Evolutionary conservation across 2,888 invertebrate genomes (phyloP).

Genomic region (Scaptodrosophila latifasciaeformis): DNA sequence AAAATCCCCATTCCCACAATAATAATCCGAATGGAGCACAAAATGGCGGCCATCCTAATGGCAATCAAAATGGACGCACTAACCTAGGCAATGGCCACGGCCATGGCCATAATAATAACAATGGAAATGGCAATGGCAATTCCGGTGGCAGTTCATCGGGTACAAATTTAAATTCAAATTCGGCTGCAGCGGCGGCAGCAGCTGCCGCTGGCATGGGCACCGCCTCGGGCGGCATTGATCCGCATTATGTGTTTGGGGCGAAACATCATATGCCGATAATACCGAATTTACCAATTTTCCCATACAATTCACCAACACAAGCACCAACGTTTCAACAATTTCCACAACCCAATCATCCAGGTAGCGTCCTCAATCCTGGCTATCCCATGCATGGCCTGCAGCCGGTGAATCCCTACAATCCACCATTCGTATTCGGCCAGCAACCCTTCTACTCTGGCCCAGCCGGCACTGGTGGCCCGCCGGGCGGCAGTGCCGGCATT

Average conservation of each 20-base stretch:
- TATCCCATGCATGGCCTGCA: slow-evolving; percentile 71
- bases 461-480: slow-evolving; percentile 72
- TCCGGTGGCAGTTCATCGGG: slow-evolving; percentile 9
- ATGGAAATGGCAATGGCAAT: slow-evolving; percentile 29
- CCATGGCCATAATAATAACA: slow-evolving; percentile 25
- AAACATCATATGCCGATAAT: slow-evolving; percentile 72
- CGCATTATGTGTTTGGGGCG: slow-evolving; percentile 74
- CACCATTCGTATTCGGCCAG: slow-evolving; percentile 74
- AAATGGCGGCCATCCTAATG: slow-evolving; percentile 15
- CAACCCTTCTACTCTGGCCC: slow-evolving; percentile 70
- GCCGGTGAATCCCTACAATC: slow-evolving; percentile 74
- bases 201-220: slow-evolving; percentile 39
- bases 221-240: slow-evolving; percentile 68
- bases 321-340: slow-evolving; percentile 74
- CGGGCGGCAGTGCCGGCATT: slow-evolving; percentile 62
- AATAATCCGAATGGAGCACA: slow-evolving; percentile 6
- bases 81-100: slow-evolving; percentile 16
- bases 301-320: slow-evolving; percentile 72
- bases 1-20: slow-evolving; percentile 8
- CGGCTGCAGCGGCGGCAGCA: slow-evolving; percentile 28
- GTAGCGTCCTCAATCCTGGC: slow-evolving; percentile 72
- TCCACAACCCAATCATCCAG: slow-evolving; percentile 75
- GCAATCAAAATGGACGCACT: slow-evolving; percentile 29
- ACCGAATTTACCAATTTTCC: slow-evolving; percentile 74
- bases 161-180: too few relatives aligned